phyloP scores from a whole-genome alignment of 2,888 invertebrate genomes.

The Prenolepis imparis region DNA sequence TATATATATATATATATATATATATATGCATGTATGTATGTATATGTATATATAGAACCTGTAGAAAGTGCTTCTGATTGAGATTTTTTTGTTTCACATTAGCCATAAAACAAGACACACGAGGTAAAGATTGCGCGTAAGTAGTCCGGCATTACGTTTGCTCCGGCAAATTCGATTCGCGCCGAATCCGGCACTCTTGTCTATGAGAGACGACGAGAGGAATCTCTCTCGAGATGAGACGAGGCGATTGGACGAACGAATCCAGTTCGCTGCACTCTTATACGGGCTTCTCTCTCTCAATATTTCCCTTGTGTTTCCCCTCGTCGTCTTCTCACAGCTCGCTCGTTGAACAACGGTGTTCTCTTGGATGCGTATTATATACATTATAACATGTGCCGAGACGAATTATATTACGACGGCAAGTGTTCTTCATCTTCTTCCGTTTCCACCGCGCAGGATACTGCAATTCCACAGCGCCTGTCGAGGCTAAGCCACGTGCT shows the following conservation, averaged over 20 bases:
- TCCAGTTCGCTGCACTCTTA: constrained; percentile 10
- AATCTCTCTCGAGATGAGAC: not conserved
- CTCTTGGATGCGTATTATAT: constrained; percentile 20
- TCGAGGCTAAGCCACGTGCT: constrained; percentile 42
- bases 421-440: constrained; percentile 10
- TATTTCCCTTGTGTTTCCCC: constrained; percentile 19
- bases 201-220: constrained; percentile 27
- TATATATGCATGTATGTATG: constrained; percentile 59
- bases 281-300: not conserved
- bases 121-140: constrained; percentile 81
- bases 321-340: constrained; percentile 35
- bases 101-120: constrained; percentile 85
- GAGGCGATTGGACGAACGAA: constrained; percentile 6
- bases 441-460: constrained; percentile 34
- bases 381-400: constrained; percentile 39
- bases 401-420: constrained; percentile 9
- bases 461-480: constrained; percentile 45
- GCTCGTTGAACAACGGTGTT: constrained; percentile 31
- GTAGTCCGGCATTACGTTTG: constrained; percentile 73
- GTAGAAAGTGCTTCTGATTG: constrained; percentile 85
- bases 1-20: constrained; percentile 67
- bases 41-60: constrained; percentile 80
- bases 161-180: constrained; percentile 59
- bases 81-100: constrained; percentile 79
- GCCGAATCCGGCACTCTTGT: constrained; percentile 21